Percentiles rank a stretch among this genome's conserved stretches.
Conservation (phyloP, 2,113 vertebrate species). For the Phyllopteryx taeniolatus region DNA sequence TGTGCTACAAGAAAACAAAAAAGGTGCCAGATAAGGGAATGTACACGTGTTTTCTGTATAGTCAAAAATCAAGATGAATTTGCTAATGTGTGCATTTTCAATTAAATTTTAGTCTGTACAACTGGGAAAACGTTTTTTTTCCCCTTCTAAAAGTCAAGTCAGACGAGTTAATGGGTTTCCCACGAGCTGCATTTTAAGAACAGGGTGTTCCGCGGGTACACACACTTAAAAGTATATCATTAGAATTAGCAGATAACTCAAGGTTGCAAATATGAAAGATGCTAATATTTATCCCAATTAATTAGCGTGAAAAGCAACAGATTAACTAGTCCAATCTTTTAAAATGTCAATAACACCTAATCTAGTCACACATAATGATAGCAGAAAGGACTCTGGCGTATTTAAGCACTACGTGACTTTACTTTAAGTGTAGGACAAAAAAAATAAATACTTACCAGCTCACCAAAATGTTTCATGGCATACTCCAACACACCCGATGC, state of each 20-base stretch:
- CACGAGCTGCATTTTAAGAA: slow-evolving; percentile 16
- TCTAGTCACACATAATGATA: no score
- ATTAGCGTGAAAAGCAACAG: neutral
- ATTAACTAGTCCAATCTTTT: neutral
- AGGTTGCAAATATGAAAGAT: neutral
- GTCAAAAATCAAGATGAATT: neutral
- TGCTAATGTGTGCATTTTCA: neutral
- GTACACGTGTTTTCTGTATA: neutral
- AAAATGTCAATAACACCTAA: no score
- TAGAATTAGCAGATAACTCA: neutral
- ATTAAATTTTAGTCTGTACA: neutral
- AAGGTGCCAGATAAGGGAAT: neutral
- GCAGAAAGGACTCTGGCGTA: no score
- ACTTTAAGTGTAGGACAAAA: neutral
- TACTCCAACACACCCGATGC: slow-evolving; percentile 95
- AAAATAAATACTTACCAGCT: slow-evolving; percentile 82
- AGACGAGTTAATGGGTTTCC: slow-evolving; percentile 11
- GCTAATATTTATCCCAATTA: no score
- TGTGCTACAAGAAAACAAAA: neutral
- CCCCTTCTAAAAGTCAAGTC: slow-evolving; percentile 10
- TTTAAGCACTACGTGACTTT: no score
- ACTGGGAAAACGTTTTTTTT: neutral
- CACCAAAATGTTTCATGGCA: slow-evolving; percentile 98
- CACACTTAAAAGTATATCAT: neutral
- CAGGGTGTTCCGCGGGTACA: slow-evolving; percentile 35